Conservation (phyloP, 2,113 vertebrate species). For the Engraulis encrasicolus region DNA sequence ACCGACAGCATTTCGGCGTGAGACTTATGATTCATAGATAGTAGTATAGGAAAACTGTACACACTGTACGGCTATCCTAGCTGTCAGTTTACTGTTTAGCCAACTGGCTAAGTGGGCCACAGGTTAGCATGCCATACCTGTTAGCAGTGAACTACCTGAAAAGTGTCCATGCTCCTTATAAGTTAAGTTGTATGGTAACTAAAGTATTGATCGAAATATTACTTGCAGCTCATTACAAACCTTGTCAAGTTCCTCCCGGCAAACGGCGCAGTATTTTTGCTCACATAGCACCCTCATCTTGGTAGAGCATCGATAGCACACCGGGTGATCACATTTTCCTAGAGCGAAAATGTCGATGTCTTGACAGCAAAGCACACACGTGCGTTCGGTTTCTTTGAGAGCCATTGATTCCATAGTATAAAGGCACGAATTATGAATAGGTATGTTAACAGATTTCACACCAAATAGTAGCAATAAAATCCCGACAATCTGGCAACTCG, state of each 20-base stretch:
- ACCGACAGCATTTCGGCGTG: background rate
- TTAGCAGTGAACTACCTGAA: background rate
- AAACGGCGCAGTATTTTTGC: conserved; percentile 96
- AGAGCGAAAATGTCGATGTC: conserved; percentile 90
- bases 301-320: conserved; percentile 96
- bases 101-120: background rate
- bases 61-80: background rate
- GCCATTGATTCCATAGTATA: conserved; percentile 61
- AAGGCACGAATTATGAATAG: conserved; percentile 40
- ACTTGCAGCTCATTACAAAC: conserved; percentile 63
- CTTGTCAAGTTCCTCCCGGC: conserved; percentile 96
- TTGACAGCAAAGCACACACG: conserved; percentile 92
- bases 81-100: background rate
- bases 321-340: conserved; percentile 95
- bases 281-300: conserved; percentile 96
- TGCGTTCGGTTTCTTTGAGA: conserved; percentile 72
- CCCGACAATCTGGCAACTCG: background rate
- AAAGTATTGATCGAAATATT: background rate
- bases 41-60: background rate
- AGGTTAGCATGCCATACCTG: background rate
- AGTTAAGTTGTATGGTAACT: background rate
- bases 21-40: background rate
- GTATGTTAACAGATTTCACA: conserved; percentile 26
- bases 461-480: background rate
- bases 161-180: background rate